phyloP scores from a whole-genome alignment of 2,113 vertebrate species.

The Chelonoidis abingdonii region DNA sequence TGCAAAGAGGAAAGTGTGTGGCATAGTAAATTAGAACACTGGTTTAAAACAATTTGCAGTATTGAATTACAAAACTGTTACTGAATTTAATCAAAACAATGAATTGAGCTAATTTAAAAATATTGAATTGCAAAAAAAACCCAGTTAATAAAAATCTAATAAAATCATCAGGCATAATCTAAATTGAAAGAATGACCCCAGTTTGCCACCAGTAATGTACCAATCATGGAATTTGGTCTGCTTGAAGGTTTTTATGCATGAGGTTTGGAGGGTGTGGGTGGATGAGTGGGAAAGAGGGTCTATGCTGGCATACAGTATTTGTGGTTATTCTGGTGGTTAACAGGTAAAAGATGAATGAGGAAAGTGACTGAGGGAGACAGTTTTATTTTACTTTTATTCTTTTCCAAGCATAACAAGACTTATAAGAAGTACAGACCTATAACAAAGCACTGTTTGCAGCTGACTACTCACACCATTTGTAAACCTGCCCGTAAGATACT shows the following conservation, averaged over 20 bases:
- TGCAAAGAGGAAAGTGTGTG: not conserved
- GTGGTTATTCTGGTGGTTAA: not conserved
- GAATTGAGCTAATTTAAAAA: slow-evolving; percentile 37
- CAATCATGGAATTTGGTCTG: not conserved
- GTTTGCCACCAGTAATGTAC: not conserved
- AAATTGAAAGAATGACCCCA: not conserved
- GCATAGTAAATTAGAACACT: not conserved
- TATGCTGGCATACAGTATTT: not conserved
- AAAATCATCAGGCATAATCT: not conserved
- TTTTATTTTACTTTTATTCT: not conserved
- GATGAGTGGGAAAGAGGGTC: not conserved
- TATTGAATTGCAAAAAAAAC: not conserved
- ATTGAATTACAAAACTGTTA: not conserved
- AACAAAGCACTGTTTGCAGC: not conserved
- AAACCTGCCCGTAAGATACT: not conserved
- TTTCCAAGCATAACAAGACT: not conserved
- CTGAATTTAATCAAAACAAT: slow-evolving; percentile 3
- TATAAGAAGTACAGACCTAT: not conserved
- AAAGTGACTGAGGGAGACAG: not conserved
- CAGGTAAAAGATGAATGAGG: not conserved
- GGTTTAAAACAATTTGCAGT: slow-evolving; percentile 2
- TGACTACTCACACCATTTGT: too few relatives aligned
- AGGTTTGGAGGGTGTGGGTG: not conserved
- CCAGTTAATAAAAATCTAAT: not conserved
- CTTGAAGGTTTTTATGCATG: not conserved